Evolutionary conservation across 2,113 vertebrate genomes (phyloP).

Genomic region (Mellivora capensis): DNA sequence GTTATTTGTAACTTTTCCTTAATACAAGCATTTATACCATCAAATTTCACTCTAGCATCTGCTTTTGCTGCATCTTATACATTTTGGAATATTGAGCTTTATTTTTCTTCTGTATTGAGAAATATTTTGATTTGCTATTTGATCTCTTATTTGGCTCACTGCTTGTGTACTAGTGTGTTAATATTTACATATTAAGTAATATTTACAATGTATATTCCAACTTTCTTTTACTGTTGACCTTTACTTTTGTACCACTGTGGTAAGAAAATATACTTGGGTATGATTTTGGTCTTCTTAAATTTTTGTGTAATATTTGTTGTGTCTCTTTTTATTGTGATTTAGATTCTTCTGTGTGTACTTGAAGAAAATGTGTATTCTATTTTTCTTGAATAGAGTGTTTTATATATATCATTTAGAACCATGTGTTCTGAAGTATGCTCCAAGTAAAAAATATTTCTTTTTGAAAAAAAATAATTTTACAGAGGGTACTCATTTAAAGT

Average conservation of each 20-base stretch:
- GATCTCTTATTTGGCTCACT: background rate
- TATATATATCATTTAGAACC: background rate
- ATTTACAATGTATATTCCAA: background rate
- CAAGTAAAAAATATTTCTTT: background rate
- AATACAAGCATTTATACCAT: background rate
- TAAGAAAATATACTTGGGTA: background rate
- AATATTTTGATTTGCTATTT: background rate
- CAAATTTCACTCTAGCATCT: background rate
- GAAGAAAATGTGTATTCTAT: background rate
- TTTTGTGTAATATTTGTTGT: background rate
- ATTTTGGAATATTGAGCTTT: background rate
- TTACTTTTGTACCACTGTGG: background rate
- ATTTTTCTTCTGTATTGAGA: background rate
- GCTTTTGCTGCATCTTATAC: background rate
- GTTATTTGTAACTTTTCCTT: background rate
- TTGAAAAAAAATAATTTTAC: background rate
- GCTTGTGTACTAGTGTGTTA: background rate
- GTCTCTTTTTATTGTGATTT: background rate
- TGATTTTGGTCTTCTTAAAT: background rate
- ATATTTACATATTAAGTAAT: background rate
- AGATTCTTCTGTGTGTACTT: background rate
- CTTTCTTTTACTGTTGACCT: background rate
- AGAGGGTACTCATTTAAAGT: background rate
- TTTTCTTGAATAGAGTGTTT: background rate
- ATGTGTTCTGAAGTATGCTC: background rate